phyloP scores from a whole-genome alignment of 2,113 vertebrate genomes.

The Stomatorhinus ivindoensis region DNA sequence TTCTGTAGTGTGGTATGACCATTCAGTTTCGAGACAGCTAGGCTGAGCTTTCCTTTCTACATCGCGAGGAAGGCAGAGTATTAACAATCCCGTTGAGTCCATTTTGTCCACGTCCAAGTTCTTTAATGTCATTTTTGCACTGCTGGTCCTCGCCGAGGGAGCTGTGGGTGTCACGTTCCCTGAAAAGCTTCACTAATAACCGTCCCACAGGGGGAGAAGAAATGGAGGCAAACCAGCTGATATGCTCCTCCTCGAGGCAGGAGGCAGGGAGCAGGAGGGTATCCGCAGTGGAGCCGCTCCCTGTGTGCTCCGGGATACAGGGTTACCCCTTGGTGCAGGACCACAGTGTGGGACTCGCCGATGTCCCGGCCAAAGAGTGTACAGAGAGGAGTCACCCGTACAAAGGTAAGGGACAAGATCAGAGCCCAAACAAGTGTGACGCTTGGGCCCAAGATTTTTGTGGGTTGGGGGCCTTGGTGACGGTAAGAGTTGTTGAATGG shows the following conservation, averaged over 20 bases:
- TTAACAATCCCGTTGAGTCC: neutral
- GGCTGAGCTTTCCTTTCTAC: neutral
- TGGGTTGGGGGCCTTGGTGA: neutral
- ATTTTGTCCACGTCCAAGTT: neutral
- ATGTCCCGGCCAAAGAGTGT: slow-evolving; percentile 57
- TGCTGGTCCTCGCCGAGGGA: slow-evolving; percentile 14
- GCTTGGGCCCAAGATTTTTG: neutral
- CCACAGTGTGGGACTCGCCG: slow-evolving; percentile 48
- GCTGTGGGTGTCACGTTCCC: slow-evolving; percentile 10
- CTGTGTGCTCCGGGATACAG: slow-evolving; percentile 58
- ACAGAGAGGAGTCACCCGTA: slow-evolving; percentile 61
- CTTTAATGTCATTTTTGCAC: slow-evolving; percentile 31
- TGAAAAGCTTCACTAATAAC: slow-evolving; percentile 37
- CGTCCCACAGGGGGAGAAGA: slow-evolving; percentile 46
- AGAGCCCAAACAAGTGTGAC: neutral
- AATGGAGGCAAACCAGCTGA: slow-evolving; percentile 46
- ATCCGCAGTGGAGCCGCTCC: slow-evolving; percentile 66
- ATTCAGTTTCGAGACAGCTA: neutral
- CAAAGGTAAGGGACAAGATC: slow-evolving; percentile 61
- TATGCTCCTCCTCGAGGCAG: slow-evolving; percentile 67
- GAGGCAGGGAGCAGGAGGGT: slow-evolving; percentile 67
- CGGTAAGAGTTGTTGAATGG: neutral
- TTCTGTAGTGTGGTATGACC: neutral
- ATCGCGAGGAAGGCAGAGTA: neutral
- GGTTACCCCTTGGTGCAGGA: slow-evolving; percentile 62